These are phyloP conservation scores for Tenthredo livida DNA, from an alignment of 2,888 invertebrate species.

Conservation along the genomic window DNA sequence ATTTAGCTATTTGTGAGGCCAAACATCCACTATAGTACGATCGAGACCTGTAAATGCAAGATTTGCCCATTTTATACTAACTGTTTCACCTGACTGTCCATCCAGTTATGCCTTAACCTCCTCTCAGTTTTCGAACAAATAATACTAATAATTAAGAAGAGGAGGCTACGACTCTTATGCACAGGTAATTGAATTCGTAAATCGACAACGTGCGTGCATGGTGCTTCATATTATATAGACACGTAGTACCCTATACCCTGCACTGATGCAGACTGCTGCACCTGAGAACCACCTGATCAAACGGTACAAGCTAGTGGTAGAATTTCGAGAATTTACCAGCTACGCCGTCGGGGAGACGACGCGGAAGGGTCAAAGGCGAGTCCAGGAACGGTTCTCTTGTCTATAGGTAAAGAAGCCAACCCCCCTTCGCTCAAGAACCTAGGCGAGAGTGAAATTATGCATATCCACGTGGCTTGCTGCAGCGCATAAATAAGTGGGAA, in stretches of 20 bases:
- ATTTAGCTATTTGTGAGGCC: too few species aligned
- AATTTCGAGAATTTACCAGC: not conserved
- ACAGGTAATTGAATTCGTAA: constrained; percentile 8
- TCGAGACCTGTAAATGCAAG: too few species aligned
- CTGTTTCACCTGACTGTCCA: too few species aligned
- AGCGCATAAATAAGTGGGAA: constrained; percentile 62
- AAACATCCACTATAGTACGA: too few species aligned
- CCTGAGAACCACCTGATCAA: constrained; percentile 32
- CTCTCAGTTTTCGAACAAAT: not conserved
- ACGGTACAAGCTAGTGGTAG: not conserved
- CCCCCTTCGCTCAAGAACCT: constrained; percentile 33
- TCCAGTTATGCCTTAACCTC: too few species aligned
- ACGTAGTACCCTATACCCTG: too few species aligned
- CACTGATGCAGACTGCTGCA: not conserved
- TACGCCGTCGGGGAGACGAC: too few species aligned
- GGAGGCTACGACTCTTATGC: too few species aligned
- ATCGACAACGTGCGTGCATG: constrained; percentile 4
- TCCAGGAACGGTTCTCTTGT: not conserved
- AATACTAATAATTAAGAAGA: not conserved
- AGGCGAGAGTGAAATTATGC: constrained; percentile 65
- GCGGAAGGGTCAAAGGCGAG: constrained; percentile 18
- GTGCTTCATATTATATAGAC: not conserved
- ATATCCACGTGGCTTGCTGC: constrained; percentile 67
- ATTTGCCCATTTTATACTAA: too few species aligned
- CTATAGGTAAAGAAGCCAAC: not conserved